Base-by-base conservation (phyloP, 64 coral and sea anemone genomes). In the Pachyseris speciosa region DNA sequence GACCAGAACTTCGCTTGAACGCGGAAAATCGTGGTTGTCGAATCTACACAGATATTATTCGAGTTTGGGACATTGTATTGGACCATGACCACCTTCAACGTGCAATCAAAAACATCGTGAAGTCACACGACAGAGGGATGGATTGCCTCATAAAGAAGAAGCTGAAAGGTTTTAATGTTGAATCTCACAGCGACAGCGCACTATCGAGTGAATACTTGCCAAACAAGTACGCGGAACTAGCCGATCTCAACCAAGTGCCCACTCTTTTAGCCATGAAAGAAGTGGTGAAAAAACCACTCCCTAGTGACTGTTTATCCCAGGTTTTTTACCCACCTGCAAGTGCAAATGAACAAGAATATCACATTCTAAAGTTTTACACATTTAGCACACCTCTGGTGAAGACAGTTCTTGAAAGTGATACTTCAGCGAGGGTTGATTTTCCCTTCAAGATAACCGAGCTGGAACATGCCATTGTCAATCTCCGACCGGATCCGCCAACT, bases 1-100 rank as follows among this genome's bases (percentile, higher is more conserved):
- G 52, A 5, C 91, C 81, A 5, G 58, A 74, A 34, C 33, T 67
- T 22, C 67, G 79, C 72, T 29, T 91, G 20, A 51, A 72, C 76
- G 51, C 10, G 25, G 79, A 34, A 39, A 89, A 28, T 64, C 39
- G 38, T 1, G 44, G 26, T 17, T 92, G 95, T 86, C 83, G 74
- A 22, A 79, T 98, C 16, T 98, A 98, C 65, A 91, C 92, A 7
- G 95, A 98, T n/a, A 98, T 98, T 53, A 98, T 98, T 80, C 92
- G 95, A 43, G 95, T 98, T 10, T 98, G 95, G 95, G 92, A 94
- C 57, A 94, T 98, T 67, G 95, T 87, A 33, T 89, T 94, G 55
- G 87, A 53, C 67, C 92, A 98, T 30, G 83, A 87, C 83, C 84
- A 79, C 22, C 71, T 98, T 55, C 72, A 98, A 26, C 91, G 86